These are phyloP conservation scores for Nasonovia ribisnigri DNA, from an alignment of 2,888 invertebrate genomes.

Conservation along the genomic window DNA sequence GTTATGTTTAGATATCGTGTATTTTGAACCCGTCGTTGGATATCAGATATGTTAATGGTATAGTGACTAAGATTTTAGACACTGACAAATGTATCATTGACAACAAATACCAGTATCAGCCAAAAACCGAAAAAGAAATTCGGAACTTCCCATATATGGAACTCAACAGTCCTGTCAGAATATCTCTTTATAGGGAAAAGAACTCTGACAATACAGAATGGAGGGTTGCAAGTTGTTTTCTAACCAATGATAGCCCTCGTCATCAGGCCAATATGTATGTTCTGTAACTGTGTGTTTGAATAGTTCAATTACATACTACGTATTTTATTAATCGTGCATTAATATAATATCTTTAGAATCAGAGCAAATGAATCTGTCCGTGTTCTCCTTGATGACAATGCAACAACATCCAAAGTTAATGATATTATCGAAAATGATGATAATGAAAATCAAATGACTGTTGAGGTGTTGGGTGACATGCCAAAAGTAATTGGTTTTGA, in stretches of 20 bases:
- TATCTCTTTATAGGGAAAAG: conserved; percentile 49
- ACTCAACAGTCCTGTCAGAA: conserved; percentile 30
- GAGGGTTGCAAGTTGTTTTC: conserved; percentile 50
- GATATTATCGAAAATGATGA: background rate
- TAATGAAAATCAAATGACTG: conserved; percentile 5
- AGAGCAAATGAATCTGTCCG: background rate
- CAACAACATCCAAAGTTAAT: background rate
- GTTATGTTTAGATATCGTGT: conserved; percentile 33
- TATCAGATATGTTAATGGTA: conserved; percentile 43
- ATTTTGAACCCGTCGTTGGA: conserved; percentile 45
- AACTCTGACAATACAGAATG: background rate
- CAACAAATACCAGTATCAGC: conserved; percentile 36
- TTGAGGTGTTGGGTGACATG: conserved; percentile 54
- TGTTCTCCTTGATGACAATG: background rate
- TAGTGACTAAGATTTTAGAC: conserved; percentile 42
- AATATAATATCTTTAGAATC: background rate
- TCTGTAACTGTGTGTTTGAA: background rate
- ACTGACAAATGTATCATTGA: conserved; percentile 48
- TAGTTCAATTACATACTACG: background rate
- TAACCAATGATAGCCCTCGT: background rate
- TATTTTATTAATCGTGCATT: background rate
- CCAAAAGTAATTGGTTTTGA: conserved; percentile 52
- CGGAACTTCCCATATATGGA: conserved; percentile 44
- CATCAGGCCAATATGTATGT: conserved; percentile 1
- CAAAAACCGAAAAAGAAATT: conserved; percentile 52